Conservation (phyloP, 37 sponge, comb jelly and placozoan species). For the Ianthella basta region DNA sequence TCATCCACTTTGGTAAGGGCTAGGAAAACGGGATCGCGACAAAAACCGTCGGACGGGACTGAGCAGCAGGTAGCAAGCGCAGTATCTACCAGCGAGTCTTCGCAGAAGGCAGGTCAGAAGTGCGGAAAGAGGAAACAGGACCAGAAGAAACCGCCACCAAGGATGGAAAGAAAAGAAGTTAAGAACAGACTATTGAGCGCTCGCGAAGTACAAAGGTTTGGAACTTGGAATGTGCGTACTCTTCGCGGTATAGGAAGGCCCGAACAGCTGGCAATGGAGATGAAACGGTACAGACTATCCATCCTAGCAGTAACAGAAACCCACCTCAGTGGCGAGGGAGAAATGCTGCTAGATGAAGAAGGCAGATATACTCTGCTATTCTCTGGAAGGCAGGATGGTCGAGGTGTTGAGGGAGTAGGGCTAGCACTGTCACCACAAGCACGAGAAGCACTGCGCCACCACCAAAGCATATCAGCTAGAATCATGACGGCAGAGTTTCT, state of each 20-base stretch:
- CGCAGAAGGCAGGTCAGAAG: background rate
- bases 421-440: constrained; percentile 31
- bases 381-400: constrained; percentile 15
- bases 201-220: constrained; percentile 24
- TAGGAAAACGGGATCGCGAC: background rate
- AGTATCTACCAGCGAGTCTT: background rate
- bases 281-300: constrained; percentile 20
- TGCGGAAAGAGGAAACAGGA: background rate
- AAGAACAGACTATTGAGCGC: constrained; percentile 14
- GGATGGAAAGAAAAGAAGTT: constrained; percentile 4
- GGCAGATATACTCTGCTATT: constrained; percentile 10
- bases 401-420: constrained; percentile 11
- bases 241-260: background rate
- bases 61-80: background rate
- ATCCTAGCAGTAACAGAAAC: constrained; percentile 27
- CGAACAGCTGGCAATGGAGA: constrained; percentile 3
- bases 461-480: constrained; percentile 28
- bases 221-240: constrained; percentile 17
- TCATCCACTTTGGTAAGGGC: background rate
- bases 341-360: constrained; percentile 10
- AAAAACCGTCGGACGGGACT: background rate
- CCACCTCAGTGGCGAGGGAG: constrained; percentile 16
- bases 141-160: no score
- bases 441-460: background rate
- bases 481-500: constrained; percentile 12